Base-by-base conservation (phyloP, 2,113 vertebrate genomes). In the Psilopsiagon aurifrons region DNA sequence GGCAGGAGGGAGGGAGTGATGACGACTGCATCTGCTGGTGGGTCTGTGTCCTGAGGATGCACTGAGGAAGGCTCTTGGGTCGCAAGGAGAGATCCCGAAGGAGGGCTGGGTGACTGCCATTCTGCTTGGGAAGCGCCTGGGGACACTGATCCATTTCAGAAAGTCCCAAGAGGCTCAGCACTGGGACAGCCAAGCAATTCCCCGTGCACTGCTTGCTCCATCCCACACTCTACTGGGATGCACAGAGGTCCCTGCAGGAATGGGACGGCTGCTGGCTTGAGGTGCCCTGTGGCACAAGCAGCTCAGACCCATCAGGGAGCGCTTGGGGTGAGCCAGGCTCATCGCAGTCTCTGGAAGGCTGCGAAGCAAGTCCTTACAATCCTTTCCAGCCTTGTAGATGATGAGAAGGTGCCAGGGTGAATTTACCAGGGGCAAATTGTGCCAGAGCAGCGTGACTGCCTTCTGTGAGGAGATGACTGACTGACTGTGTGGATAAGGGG, bases 181-280 rank as follows among this genome's bases (percentile, higher is more conserved):
- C 29, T 71, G 62, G 24, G 74, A 62, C 37, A 71, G 47, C 18
- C 69, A 71, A 52, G 29, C 10, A 9, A 31, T 14, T 9, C 10
- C 25, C 28, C 9, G 4, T 20, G 23, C 37, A 43, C 18, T 24
- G 28, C 49, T 23, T 29, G 23, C 54, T 55, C 49, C 63, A 20
- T 6, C 29, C 29, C 35, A 62, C 0, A 0, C 62, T 44, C 52
- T 46, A 24, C 62, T 70, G 54, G 55, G 78, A 41, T 1, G 17
- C 5, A 11, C 78, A 46, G 60, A 57, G 49, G 55, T 67, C 41
- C 19, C 75, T 57, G 39, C 49, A 60, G 49, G 43, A 28, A 20
- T 2, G 7, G 2, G 10, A 13, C 0, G 1, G 69, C 19, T 13
- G 4, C 23, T 25, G 54, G 24, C 19, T 35, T 1, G 1, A 52